Base-by-base conservation (phyloP, 2,113 vertebrate species). In the Tetraodon nigroviridis region DNA sequence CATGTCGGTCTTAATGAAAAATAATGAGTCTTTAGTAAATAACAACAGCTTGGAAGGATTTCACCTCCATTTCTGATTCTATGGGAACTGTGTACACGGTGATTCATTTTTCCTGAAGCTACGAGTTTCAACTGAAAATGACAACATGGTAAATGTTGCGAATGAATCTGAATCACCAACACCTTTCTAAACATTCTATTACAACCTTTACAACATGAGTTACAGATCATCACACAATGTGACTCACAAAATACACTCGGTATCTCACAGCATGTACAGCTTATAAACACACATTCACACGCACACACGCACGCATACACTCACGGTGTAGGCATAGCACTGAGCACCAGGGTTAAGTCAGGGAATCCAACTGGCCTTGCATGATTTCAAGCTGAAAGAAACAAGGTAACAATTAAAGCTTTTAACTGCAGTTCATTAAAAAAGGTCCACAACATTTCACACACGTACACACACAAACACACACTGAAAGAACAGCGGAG, bases 351-450 rank as follows among this genome's bases (percentile, higher is more conserved):
- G 71, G 79, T 99, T 92, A 99, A 1, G 90, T 94, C 75, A 98
- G 94, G 63, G 96, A 95, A 89, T 98, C 97, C 93, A 99, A 90
- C 90, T 99, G 97, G 58, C 91, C 92, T 89, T 99, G 96, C 73
- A 99, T 89, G 59, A 88, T 92, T 92, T 99, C 96, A 24, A 98
- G 90, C 95, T 99, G 90, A 71, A 91, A 88, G 82, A 84, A 80
- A 84, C 27, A 4, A 45, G 44, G 44, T 5, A 45, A n/a, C 17
- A 45, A 45, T 45, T 45, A 7, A 15, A 17, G 44, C 44, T 6
- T 45, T 45, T 12, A 37, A 37, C 3, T 37, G 32, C 8, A 11
- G 32, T 37, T 37, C 32, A 2, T 37, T 7, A 37, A 37, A 37
- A 10, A 37, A 37, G 32, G 32, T 37, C 12, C 32, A 37, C 11